These are phyloP conservation scores for Linyphia triangularis DNA, from an alignment of 2,888 invertebrate genomes.

Conservation along the genomic window DNA sequence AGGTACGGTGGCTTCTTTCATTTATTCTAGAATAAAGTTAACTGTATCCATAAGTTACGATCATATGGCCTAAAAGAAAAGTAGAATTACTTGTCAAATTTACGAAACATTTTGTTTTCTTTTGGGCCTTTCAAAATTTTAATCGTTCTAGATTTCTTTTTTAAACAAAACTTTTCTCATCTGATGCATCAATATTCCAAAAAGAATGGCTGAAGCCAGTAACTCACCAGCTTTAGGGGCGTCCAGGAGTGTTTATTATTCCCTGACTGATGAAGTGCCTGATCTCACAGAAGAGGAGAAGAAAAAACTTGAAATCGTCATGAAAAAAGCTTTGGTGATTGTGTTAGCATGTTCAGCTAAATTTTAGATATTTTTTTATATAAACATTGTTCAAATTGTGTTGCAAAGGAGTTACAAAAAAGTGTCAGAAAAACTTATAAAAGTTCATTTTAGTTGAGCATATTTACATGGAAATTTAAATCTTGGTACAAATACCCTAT, in stretches of 20 bases:
- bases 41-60: background rate
- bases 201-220: conserved; percentile 45
- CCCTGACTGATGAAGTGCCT: conserved; percentile 69
- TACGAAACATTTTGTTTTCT: background rate
- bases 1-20: too few species aligned
- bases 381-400: background rate
- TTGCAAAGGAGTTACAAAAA: too few species aligned
- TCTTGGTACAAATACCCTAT: too few species aligned
- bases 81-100: background rate
- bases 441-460: too few species aligned
- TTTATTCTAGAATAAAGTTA: too few species aligned
- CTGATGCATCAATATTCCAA: conserved; percentile 39
- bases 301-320: conserved; percentile 74
- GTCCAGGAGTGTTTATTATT: conserved; percentile 68
- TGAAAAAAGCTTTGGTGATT: conserved; percentile 73
- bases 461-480: background rate
- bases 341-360: background rate
- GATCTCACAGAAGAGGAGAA: conserved; percentile 77
- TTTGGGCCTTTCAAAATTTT: too few species aligned
- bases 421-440: too few species aligned
- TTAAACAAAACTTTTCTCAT: background rate
- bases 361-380: background rate
- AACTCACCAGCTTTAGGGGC: conserved; percentile 40
- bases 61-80: background rate
- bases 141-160: background rate